Percentiles rank a stretch among this genome's conserved stretches.
These are phyloP conservation scores for Chydorus sphaericus DNA, from an alignment of 2,888 invertebrate genomes.

Conservation along the genomic window DNA sequence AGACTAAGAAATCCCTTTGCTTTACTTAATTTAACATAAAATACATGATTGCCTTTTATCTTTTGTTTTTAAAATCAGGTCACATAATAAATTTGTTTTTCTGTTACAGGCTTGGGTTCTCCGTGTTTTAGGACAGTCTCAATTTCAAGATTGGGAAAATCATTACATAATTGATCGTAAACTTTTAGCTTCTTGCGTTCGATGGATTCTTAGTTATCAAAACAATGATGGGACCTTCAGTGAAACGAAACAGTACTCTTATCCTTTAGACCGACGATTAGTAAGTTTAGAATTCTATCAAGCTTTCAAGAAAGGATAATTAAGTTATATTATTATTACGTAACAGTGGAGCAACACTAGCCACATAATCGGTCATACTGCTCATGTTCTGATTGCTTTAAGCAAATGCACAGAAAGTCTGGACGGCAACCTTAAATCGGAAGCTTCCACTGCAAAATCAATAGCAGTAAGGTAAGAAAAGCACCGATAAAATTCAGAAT, in stretches of 20 bases:
- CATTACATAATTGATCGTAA: slow-evolving; percentile 35
- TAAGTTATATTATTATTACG: neutral
- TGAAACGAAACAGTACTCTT: slow-evolving; percentile 18
- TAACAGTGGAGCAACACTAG: neutral
- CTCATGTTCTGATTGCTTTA: slow-evolving; percentile 37
- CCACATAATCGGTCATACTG: slow-evolving; percentile 33
- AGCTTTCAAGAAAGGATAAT: too few species aligned
- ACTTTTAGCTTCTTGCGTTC: slow-evolving; percentile 27
- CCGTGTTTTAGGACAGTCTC: slow-evolving; percentile 32
- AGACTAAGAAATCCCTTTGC: neutral
- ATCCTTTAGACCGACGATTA: slow-evolving; percentile 1
- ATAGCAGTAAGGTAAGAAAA: slow-evolving; percentile 18
- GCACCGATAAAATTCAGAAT: too few species aligned
- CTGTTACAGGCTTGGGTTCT: slow-evolving; percentile 38
- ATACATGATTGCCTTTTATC: too few species aligned
- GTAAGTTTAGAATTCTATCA: neutral
- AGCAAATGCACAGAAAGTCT: slow-evolving; percentile 25
- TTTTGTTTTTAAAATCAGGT: too few species aligned
- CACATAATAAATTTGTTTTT: too few species aligned
- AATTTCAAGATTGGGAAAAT: slow-evolving; percentile 40
- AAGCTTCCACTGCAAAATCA: slow-evolving; percentile 23
- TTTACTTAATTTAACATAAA: too few species aligned
- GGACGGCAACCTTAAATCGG: slow-evolving; percentile 28
- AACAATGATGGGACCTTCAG: slow-evolving; percentile 25
- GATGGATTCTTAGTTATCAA: slow-evolving; percentile 28